These are phyloP conservation scores for Clepsis dumicolana DNA, from an alignment of 2,888 invertebrate genomes.

Conservation along the genomic window DNA sequence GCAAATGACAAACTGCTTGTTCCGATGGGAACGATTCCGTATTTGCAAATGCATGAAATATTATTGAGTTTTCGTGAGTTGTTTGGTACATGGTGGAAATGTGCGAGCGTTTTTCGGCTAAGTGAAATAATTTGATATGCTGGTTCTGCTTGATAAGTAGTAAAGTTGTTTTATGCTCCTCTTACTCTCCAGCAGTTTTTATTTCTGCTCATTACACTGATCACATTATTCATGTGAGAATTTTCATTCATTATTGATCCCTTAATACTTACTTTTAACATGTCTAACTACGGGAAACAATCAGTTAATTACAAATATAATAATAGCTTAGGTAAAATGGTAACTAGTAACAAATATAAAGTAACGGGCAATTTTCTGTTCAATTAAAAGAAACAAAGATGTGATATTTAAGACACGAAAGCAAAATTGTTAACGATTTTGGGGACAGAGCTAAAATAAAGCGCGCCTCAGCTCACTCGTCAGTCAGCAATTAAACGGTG, in stretches of 20 bases:
- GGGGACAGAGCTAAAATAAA: constrained; percentile 23
- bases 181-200: no score
- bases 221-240: no score
- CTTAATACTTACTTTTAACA: no score
- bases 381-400: background rate
- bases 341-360: background rate
- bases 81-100: background rate
- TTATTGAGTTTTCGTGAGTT: constrained; percentile 32
- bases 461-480: constrained; percentile 20
- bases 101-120: constrained; percentile 20
- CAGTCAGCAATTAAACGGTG: constrained; percentile 20
- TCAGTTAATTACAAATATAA: no score
- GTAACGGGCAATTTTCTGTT: background rate
- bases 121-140: no score
- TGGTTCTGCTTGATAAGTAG: no score
- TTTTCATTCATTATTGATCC: no score
- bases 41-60: constrained; percentile 40
- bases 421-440: constrained; percentile 3
- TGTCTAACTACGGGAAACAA: no score
- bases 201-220: no score
- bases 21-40: constrained; percentile 38
- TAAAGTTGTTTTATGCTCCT: background rate
- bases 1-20: constrained; percentile 50
- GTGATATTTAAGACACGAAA: background rate
- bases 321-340: background rate